Evolutionary conservation across 53 echinoderm and acorn worm genomes (phyloP).

Genomic region (Echinarachnius parma): DNA sequence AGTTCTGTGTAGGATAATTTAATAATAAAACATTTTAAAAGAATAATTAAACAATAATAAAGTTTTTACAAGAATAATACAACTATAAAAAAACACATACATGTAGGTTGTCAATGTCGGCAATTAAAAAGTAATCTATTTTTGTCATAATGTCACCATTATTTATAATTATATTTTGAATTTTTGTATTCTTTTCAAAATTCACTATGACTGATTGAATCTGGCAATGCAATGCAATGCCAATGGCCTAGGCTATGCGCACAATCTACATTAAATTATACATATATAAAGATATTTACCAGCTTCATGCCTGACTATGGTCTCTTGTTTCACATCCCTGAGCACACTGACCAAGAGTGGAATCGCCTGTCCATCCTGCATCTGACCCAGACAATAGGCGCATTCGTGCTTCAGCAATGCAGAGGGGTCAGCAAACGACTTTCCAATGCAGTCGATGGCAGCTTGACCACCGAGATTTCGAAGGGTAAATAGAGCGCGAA

Average conservation of each 20-base stretch:
- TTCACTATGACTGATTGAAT: no score
- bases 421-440: slow-evolving; percentile 74
- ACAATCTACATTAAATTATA: not conserved
- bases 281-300: slow-evolving; percentile 49
- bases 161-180: no score
- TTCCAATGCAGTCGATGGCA: slow-evolving; percentile 66
- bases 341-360: slow-evolving; percentile 62
- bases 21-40: no score
- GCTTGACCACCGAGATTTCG: slow-evolving; percentile 83
- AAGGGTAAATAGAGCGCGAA: slow-evolving; percentile 92
- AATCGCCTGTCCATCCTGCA: slow-evolving; percentile 89
- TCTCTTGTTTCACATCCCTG: slow-evolving; percentile 71
- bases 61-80: no score
- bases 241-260: not conserved
- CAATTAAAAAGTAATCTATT: not conserved
- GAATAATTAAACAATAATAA: no score
- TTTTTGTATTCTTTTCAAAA: no score
- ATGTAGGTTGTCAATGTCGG: no score
- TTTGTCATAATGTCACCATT: no score
- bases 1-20: no score
- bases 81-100: no score
- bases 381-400: slow-evolving; percentile 95
- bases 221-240: no score
- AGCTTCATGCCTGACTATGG: slow-evolving; percentile 97
- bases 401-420: slow-evolving; percentile 91